Evolutionary conservation across 2,113 vertebrate genomes (phyloP).

Genomic region (Engraulis encrasicolus): DNA sequence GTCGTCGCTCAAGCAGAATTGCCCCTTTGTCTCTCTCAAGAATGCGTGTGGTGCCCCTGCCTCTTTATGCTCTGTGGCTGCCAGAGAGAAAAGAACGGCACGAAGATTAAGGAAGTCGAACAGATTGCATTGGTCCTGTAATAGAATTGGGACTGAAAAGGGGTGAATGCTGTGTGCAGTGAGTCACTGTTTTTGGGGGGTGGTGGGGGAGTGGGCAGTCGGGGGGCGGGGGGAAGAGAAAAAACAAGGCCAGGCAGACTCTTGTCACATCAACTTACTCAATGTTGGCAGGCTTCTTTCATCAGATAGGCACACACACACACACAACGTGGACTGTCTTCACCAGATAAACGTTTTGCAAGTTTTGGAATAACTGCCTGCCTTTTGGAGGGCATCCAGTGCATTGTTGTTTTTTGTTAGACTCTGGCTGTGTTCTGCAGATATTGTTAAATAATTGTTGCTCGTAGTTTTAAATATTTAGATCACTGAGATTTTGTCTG

Average conservation of each 20-base stretch:
- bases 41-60: slow-evolving; percentile 67
- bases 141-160: slow-evolving; percentile 1
- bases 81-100: slow-evolving; percentile 39
- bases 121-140: slow-evolving; percentile 8
- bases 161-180: background rate
- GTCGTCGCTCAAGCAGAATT: slow-evolving; percentile 62
- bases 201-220: background rate
- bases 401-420: background rate
- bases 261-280: background rate
- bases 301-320: background rate
- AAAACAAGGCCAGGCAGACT: background rate
- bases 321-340: background rate
- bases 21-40: slow-evolving; percentile 66
- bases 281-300: background rate
- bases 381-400: background rate
- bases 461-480: background rate
- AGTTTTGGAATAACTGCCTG: background rate
- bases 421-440: background rate
- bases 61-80: slow-evolving; percentile 52
- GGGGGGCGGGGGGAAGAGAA: too few relatives aligned
- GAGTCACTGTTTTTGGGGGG: background rate
- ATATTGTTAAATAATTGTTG: background rate
- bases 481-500: slow-evolving; percentile 2
- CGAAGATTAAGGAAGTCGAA: slow-evolving; percentile 23
- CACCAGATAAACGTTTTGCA: background rate